Base-by-base conservation (phyloP, 2,888 invertebrate species). In the Graphium colonna region DNA sequence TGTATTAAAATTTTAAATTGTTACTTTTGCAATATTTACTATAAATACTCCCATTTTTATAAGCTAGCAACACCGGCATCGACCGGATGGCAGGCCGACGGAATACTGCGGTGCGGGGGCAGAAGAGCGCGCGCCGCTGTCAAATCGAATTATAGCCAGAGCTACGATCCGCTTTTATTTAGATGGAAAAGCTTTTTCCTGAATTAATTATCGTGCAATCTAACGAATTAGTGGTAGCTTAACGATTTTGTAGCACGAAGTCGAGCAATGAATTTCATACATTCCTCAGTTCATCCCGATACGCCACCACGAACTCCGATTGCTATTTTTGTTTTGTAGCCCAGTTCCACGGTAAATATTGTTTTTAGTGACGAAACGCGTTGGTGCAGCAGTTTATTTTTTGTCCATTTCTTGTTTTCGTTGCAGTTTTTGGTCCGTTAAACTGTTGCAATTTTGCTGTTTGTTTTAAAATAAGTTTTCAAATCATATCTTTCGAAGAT, bases 251-350 rank as follows among this genome's bases (percentile, higher is more conserved):
- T 46, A 59, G 62, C 78, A 77, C 75, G 75, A 64, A 65, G 67
- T 56, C 45, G 36, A 56, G 39, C 33, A 42, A 17, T 3, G 12
- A 16, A 38, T 28, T 40, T 21, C 36, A 38, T 28, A 13, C 38
- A 36, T 16, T 15, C 28, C 36, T 42, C 31, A 21, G 54, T 49
- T 46, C 49, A 46, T 47, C 53, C 47, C 49, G 59, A 45, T 52
- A 55, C 47, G 55, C 60, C 52, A 43, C 48, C 38, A 52, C 53
- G 56, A 51, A 33, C 40, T n/a, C 16, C 49, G 44, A 33, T 49
- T 49, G 68, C 84, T 87, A 88, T 88, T 88, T 87, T 84, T 78
- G 78, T 86, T 83, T 77, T 72, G 75, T 72, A 81, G 78, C 79
- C 76, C 77, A 78, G 72, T 79, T 82, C 73, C 71, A 76, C 73